Evolutionary conservation across 2,888 invertebrate species (phyloP).

Genomic region (Chrysopilus asiliformis): DNA sequence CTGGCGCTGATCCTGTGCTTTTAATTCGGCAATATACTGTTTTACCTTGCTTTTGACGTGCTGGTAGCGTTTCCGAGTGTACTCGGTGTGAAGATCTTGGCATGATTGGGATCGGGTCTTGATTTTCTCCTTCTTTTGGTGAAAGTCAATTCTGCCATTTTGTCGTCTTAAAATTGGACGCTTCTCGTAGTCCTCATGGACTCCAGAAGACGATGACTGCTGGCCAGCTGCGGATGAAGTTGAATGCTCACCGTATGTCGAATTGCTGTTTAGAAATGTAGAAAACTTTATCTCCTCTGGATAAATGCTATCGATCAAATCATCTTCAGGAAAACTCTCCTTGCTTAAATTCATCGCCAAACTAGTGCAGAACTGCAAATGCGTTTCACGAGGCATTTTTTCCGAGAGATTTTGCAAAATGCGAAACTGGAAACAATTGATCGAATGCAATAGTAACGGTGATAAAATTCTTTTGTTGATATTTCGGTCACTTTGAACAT

Average conservation of each 20-base stretch:
- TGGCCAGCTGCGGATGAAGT: not conserved
- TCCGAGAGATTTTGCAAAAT: no score
- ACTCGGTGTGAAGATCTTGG: slow-evolving; percentile 12
- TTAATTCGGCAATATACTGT: slow-evolving; percentile 9
- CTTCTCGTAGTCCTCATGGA: not conserved
- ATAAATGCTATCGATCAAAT: not conserved
- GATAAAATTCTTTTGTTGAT: no score
- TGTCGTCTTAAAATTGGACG: slow-evolving; percentile 4
- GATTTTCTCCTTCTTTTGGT: no score
- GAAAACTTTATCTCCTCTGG: not conserved
- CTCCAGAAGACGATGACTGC: not conserved
- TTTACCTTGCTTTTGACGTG: slow-evolving; percentile 13
- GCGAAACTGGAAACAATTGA: no score
- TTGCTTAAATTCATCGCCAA: slow-evolving; percentile 5
- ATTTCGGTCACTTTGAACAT: no score
- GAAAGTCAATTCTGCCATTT: no score
- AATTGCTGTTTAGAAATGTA: not conserved
- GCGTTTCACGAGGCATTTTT: no score
- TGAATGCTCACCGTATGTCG: not conserved
- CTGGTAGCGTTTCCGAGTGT: slow-evolving; percentile 10
- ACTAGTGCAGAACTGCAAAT: no score
- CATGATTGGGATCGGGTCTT: slow-evolving; percentile 10
- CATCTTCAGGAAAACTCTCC: slow-evolving; percentile 7
- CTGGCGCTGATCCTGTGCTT: slow-evolving; percentile 7
- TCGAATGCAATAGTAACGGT: no score